phyloP scores from a whole-genome alignment of 2,113 vertebrate species.

The Lates calcarifer region DNA sequence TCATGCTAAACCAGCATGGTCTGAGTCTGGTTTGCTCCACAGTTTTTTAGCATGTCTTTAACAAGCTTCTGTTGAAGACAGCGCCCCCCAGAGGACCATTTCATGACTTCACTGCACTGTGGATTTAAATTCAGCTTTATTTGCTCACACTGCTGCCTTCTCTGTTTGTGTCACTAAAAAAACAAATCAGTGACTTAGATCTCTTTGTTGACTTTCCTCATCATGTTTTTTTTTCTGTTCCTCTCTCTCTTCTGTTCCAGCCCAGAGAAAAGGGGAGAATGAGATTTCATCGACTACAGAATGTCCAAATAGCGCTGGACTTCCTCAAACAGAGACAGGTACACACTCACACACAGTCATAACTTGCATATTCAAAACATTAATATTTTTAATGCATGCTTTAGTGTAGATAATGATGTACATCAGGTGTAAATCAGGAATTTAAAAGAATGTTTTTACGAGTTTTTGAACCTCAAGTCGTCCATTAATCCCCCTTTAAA shows the following conservation, averaged over 20 bases:
- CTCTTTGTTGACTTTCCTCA: background rate
- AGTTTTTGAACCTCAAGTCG: too few relatives aligned
- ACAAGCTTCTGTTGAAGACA: slow-evolving; percentile 58
- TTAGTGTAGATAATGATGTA: background rate
- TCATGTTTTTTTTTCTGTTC: background rate
- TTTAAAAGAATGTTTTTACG: too few relatives aligned
- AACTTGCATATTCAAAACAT: background rate
- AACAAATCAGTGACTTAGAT: background rate
- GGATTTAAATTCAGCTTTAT: slow-evolving; percentile 37
- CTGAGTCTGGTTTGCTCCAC: slow-evolving; percentile 53
- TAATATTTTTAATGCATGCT: background rate
- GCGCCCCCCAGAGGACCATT: slow-evolving; percentile 59
- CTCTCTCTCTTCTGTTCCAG: slow-evolving; percentile 67
- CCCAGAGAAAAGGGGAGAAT: slow-evolving; percentile 87
- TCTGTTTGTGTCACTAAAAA: slow-evolving; percentile 36
- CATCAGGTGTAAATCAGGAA: too few relatives aligned
- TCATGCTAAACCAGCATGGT: slow-evolving; percentile 43
- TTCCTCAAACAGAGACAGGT: slow-evolving; percentile 89
- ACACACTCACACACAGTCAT: background rate
- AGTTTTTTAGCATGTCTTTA: slow-evolving; percentile 57
- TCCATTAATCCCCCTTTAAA: too few relatives aligned
- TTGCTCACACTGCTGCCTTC: slow-evolving; percentile 50
- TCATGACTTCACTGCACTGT: slow-evolving; percentile 55
- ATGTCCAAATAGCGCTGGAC: slow-evolving; percentile 86
- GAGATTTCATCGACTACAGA: slow-evolving; percentile 87